Evolutionary conservation across 2,113 vertebrate species (phyloP).

Genomic region (Nesospiza acunhae): DNA sequence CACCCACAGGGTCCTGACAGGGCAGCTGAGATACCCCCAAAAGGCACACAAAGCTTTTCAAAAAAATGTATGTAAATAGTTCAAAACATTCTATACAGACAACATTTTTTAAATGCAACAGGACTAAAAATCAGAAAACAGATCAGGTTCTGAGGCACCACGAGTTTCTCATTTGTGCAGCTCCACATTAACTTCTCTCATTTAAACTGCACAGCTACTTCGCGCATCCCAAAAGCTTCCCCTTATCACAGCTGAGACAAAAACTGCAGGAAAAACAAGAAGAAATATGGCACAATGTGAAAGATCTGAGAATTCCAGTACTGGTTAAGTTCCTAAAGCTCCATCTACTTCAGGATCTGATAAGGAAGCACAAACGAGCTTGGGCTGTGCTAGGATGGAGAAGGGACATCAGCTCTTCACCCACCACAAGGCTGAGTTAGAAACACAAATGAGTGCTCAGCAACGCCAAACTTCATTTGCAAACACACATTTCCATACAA

Average conservation of each 20-base stretch:
- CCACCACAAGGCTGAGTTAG: neutral
- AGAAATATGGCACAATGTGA: neutral
- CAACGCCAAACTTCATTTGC: neutral
- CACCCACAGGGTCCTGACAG: neutral
- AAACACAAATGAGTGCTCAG: neutral
- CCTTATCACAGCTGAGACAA: constrained; percentile 31
- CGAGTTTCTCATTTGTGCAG: constrained; percentile 22
- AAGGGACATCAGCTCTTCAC: neutral
- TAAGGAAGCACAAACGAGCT: neutral
- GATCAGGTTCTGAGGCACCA: neutral
- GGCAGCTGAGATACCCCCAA: neutral
- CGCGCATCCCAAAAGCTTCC: neutral
- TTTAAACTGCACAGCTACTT: neutral
- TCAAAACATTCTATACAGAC: constrained; percentile 14
- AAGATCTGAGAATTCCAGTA: neutral
- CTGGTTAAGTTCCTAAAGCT: neutral
- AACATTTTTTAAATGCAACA: constrained; percentile 36
- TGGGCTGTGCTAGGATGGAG: neutral
- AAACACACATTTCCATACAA: neutral
- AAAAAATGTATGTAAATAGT: neutral
- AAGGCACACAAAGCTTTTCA: neutral
- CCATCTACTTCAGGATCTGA: neutral
- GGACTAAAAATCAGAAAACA: constrained; percentile 36
- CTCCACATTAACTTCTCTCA: neutral
- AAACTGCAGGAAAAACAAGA: constrained; percentile 16